phyloP scores from a whole-genome alignment of 2,113 vertebrate species.

The Epinephelus moara region DNA sequence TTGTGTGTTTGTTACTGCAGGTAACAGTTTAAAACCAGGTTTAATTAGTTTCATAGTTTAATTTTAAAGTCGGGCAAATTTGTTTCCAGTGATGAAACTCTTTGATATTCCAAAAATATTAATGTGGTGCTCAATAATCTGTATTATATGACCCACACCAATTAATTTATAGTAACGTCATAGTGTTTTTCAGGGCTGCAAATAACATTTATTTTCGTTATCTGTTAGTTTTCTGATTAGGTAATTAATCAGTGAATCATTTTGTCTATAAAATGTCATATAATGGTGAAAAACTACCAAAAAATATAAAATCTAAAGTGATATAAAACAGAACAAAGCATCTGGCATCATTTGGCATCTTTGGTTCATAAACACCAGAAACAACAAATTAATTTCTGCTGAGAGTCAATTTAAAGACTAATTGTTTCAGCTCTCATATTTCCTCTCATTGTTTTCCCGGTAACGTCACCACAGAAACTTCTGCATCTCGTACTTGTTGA shows the following conservation, averaged over 20 bases:
- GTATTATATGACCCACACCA: neutral
- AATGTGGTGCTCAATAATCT: neutral
- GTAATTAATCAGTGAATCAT: no score
- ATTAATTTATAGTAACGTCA: neutral
- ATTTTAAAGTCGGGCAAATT: neutral
- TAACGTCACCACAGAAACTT: neutral
- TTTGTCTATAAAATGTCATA: no score
- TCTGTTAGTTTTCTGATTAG: neutral
- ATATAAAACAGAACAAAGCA: neutral
- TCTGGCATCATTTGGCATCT: no score
- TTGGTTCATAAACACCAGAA: no score
- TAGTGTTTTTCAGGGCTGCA: neutral
- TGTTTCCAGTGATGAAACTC: neutral
- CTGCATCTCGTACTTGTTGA: neutral
- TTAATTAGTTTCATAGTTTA: neutral
- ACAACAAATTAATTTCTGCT: no score
- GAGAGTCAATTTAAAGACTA: no score
- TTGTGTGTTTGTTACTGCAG: neutral
- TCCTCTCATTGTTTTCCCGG: no score
- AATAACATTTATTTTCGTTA: neutral
- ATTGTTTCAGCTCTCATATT: no score
- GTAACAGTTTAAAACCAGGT: neutral
- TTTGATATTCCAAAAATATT: neutral
- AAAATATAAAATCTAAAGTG: neutral
- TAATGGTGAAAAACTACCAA: no score